Evolutionary conservation across 2,888 invertebrate genomes (phyloP).

Genomic region (Platycheirus rosarum): DNA sequence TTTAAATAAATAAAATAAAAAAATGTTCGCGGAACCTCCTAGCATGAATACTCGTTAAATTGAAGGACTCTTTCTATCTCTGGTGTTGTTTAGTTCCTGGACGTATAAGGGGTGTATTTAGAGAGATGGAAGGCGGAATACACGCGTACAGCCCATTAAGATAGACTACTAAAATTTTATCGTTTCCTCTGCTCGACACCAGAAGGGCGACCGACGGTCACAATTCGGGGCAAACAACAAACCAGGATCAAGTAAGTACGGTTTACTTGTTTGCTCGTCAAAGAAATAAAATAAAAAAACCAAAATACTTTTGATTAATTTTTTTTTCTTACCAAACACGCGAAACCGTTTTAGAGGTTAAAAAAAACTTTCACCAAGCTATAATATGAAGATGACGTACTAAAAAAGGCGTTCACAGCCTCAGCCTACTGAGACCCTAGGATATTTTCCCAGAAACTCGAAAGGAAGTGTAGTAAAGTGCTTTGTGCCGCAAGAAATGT

Average conservation of each 20-base stretch:
- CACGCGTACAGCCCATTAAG: conserved; percentile 45
- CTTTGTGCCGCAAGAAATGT: conserved; percentile 55
- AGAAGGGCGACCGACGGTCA: background rate
- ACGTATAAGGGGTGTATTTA: too few relatives aligned
- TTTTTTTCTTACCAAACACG: conserved; percentile 34
- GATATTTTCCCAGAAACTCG: conserved; percentile 5
- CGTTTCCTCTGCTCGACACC: conserved; percentile 46
- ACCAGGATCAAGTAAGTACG: conserved; percentile 25
- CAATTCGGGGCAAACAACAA: background rate
- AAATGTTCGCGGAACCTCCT: conserved; percentile 9
- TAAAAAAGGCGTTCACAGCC: background rate
- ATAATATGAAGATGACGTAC: conserved; percentile 17
- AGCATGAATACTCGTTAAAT: conserved; percentile 47
- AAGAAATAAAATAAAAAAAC: conserved; percentile 32
- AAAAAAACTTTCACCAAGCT: conserved; percentile 26
- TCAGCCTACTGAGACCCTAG: background rate
- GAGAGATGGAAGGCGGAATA: conserved; percentile 8
- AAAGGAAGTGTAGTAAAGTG: conserved; percentile 42
- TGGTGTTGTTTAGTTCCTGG: background rate
- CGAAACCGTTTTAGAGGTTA: conserved; percentile 34
- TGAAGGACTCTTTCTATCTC: conserved; percentile 34
- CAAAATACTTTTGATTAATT: conserved; percentile 57
- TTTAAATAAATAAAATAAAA: conserved; percentile 36
- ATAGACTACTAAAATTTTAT: conserved; percentile 62
- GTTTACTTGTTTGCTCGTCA: background rate